Evolutionary conservation across 2,888 invertebrate genomes (phyloP).

Genomic region (Pristionchus fissidentatus): DNA sequence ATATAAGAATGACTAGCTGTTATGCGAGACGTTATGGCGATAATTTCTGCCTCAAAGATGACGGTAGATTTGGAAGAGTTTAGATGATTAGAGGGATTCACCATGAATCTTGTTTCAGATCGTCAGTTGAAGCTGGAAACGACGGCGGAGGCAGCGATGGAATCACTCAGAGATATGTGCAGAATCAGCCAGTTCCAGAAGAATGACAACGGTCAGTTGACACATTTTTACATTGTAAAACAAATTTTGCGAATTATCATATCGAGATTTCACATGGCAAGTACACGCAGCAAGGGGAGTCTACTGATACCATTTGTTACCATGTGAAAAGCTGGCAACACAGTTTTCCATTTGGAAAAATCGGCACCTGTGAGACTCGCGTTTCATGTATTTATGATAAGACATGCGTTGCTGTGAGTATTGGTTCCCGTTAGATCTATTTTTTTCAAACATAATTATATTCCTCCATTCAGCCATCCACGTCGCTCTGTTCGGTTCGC

Average conservation of each 20-base stretch:
- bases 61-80: not conserved
- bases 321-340: too few species aligned
- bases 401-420: not conserved
- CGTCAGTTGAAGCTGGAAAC: not conserved
- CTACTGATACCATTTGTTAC: too few species aligned
- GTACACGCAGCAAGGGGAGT: too few species aligned
- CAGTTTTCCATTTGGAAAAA: too few species aligned
- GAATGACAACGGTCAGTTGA: not conserved
- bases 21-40: too few species aligned
- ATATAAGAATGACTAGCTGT: not conserved
- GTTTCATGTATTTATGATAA: too few species aligned
- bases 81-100: not conserved
- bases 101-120: not conserved
- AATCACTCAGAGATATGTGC: not conserved
- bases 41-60: not conserved
- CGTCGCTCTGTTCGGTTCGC: slow-evolving; percentile 9
- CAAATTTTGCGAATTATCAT: too few species aligned
- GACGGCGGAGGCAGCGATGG: not conserved
- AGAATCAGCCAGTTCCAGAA: too few species aligned
- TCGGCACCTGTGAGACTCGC: too few species aligned
- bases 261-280: too few species aligned
- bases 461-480: not conserved
- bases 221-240: too few species aligned
- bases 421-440: not conserved
- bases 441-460: too few species aligned